A percentile compares a stretch with the other conserved stretches of the same genome.
Evolutionary conservation across 2,888 invertebrate species (phyloP).

Genomic region (Erebia epiphron): DNA sequence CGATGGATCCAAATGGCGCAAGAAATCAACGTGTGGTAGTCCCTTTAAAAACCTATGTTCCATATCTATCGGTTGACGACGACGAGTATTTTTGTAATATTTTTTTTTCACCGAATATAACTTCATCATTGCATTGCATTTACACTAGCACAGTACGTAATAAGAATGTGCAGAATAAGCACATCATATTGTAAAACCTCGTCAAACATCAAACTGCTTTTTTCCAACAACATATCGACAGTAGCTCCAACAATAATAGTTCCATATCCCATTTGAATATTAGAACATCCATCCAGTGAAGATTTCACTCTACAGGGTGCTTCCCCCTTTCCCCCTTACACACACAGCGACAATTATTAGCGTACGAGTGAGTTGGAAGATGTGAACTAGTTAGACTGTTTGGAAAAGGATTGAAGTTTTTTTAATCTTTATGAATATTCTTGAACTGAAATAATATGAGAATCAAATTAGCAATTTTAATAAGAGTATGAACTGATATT

Average conservation of each 20-base stretch:
- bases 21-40: no score
- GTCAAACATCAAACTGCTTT: conserved; percentile 58
- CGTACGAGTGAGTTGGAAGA: conserved; percentile 23
- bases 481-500: background rate
- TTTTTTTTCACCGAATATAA: no score
- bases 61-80: no score
- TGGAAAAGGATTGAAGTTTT: conserved; percentile 27
- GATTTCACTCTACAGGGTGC: conserved; percentile 66
- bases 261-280: conserved; percentile 84
- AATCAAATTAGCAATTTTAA: conserved; percentile 1
- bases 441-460: background rate
- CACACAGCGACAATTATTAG: conserved; percentile 30
- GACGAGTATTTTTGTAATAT: no score
- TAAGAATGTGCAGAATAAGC: background rate
- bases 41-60: no score
- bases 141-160: no score
- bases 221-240: conserved; percentile 69
- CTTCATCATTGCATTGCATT: no score
- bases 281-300: conserved; percentile 82
- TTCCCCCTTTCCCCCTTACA: conserved; percentile 48
- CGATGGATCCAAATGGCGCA: no score
- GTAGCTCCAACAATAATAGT: conserved; percentile 83
- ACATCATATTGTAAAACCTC: background rate
- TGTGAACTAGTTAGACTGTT: conserved; percentile 35
- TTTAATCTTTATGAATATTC: conserved; percentile 14